Percentiles rank a stretch among this genome's conserved stretches.
These are phyloP conservation scores for Sinhomidia bicolor DNA, from an alignment of 2,888 invertebrate genomes.

Conservation along the genomic window DNA sequence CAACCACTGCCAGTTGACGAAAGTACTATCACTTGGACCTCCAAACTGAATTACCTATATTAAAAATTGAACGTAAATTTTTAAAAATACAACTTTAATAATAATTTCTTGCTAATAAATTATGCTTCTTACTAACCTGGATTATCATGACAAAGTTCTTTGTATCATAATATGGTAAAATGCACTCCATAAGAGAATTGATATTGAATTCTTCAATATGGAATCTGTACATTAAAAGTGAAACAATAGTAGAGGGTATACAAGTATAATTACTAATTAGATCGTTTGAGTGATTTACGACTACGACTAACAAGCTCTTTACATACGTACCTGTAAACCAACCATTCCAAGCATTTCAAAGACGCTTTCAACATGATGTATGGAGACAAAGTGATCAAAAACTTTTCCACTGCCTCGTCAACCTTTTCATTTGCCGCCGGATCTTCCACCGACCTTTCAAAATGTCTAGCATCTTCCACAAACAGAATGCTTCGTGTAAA, in stretches of 20 bases:
- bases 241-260: slow-evolving; percentile 1
- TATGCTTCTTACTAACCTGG: slow-evolving; percentile 84
- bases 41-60: slow-evolving; percentile 75
- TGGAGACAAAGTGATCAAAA: slow-evolving; percentile 91
- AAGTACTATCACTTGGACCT: slow-evolving; percentile 53
- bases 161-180: slow-evolving; percentile 96
- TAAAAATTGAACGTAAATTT: slow-evolving; percentile 15
- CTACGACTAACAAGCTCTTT: too few relatives aligned
- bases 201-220: slow-evolving; percentile 94
- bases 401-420: slow-evolving; percentile 88
- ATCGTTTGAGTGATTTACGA: too few relatives aligned
- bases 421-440: slow-evolving; percentile 89
- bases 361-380: slow-evolving; percentile 92
- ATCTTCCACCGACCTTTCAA: slow-evolving; percentile 91
- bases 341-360: slow-evolving; percentile 97
- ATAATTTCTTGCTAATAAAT: not conserved
- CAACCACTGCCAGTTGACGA: slow-evolving; percentile 90
- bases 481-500: slow-evolving; percentile 89
- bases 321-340: slow-evolving; percentile 90
- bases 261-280: not conserved
- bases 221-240: slow-evolving; percentile 84
- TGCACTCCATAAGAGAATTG: slow-evolving; percentile 89
- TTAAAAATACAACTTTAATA: not conserved
- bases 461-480: slow-evolving; percentile 87
- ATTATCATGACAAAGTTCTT: slow-evolving; percentile 91